phyloP scores from a whole-genome alignment of 1,140 invertebrate species.

The Melitaea cinxia region DNA sequence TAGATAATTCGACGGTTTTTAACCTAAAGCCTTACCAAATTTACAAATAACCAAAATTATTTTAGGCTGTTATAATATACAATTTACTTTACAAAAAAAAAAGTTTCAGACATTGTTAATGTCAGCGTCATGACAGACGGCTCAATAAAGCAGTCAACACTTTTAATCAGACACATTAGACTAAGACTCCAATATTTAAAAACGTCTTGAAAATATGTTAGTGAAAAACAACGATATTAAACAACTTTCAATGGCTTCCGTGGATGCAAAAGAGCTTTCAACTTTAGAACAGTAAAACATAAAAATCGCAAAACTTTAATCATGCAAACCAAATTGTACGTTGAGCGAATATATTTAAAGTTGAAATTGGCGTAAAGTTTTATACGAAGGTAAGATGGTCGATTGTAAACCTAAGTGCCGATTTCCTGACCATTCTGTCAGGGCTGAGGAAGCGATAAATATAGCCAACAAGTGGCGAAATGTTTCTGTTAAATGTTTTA shows the following conservation, averaged over 20 bases:
- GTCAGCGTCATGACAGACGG: too few species aligned
- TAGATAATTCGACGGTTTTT: too few species aligned
- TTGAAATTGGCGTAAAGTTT: conserved; percentile 5
- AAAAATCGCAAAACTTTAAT: conserved; percentile 6
- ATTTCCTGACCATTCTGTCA: conserved; percentile 49
- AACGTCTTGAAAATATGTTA: conserved; percentile 33
- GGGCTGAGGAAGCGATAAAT: conserved; percentile 49
- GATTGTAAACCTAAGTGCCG: conserved; percentile 43
- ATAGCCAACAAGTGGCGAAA: conserved; percentile 36
- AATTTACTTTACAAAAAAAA: too few species aligned
- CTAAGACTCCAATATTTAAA: conserved; percentile 18
- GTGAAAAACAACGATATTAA: conserved; percentile 37
- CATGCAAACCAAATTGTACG: background rate
- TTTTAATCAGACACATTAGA: background rate
- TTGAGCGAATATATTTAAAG: background rate
- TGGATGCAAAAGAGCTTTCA: conserved; percentile 32
- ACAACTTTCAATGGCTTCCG: conserved; percentile 37
- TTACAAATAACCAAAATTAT: too few species aligned
- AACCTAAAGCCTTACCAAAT: too few species aligned
- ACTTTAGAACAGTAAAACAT: conserved; percentile 14
- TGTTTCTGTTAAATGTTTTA: conserved; percentile 36
- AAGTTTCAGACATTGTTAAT: too few species aligned
- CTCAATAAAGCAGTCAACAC: background rate
- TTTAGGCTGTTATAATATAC: too few species aligned
- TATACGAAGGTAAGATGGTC: background rate